Evolutionary conservation across 2,113 vertebrate genomes (phyloP), one percentile per base, ranked within the genome.

Genomic region (Stigmatopora nigra): DNA sequence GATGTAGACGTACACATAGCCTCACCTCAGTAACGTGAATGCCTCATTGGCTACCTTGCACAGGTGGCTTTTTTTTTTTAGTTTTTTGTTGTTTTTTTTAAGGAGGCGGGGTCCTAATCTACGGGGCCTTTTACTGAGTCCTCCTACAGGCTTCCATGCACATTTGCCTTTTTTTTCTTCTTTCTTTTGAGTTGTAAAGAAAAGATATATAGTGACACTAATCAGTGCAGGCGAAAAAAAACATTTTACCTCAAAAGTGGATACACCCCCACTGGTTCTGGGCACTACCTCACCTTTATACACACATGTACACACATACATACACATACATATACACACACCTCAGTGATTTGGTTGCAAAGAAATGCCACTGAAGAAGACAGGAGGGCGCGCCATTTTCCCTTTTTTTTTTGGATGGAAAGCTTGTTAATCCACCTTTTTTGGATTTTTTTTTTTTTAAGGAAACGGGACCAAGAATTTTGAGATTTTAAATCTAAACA

Each of bases 251-350:
- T 91, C 89, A 89, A 81, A 56, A 81, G 83, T 83, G 86, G 89
- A 88, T 77, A 83, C 85, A 85, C 84, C 86, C 86, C 86, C 74
- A 84, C 86, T 87, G 85, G 84, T 88, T 84, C 89, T 85, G 87
- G 90, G 86, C 87, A 88, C 91, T 91, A 92, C 91, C 91, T 92
- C 91, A 91, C 89, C 86, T 92, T 83, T 87, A 84, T 89, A 87
- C 85, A 89, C 88, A 89, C 86, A 81, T n/a, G n/a, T n/a, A n/a
- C n/a, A n/a, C n/a, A 82, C 80, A 85, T 59, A 76, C 67, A 69
- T 52, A 73, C 77, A 73, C 63, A 61, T 47, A 68, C 49, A 48
- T 60, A 68, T 64, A 74, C 71, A 82, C 71, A 72, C 68, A 56
- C 74, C 67, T 74, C 74, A 82, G 67, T 63, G 68, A 78, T 84